These are phyloP conservation scores for Diloba caeruleocephala DNA, from an alignment of 2,888 invertebrate species.

Conservation along the genomic window DNA sequence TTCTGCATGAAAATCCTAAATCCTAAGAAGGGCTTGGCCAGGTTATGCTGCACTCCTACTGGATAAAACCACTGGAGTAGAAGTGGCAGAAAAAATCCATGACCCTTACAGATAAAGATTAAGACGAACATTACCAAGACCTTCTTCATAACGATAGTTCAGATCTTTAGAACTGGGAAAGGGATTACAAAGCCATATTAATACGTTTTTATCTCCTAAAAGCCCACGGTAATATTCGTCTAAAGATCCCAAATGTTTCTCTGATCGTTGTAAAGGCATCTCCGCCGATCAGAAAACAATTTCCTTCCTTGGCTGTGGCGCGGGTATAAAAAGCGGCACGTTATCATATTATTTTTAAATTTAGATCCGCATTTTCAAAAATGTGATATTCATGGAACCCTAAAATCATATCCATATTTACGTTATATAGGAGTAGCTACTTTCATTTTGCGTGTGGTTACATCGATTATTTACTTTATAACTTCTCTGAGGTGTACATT, in stretches of 20 bases:
- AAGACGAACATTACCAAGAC: slow-evolving; percentile 19
- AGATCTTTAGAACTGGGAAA: slow-evolving; percentile 23
- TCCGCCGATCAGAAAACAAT: slow-evolving; percentile 65
- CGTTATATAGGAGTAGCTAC: too few species aligned
- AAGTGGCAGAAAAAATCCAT: slow-evolving; percentile 3
- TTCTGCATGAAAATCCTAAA: too few species aligned
- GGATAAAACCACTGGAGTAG: too few species aligned
- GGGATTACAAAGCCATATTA: slow-evolving; percentile 36
- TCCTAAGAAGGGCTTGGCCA: too few species aligned
- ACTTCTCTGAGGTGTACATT: neutral
- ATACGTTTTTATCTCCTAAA: slow-evolving; percentile 46
- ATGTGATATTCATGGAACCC: too few species aligned
- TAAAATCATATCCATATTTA: too few species aligned
- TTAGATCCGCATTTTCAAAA: too few species aligned
- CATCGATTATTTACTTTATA: neutral
- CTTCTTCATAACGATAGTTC: slow-evolving; percentile 31
- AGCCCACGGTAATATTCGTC: slow-evolving; percentile 42
- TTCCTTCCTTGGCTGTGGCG: slow-evolving; percentile 43
- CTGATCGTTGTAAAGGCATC: slow-evolving; percentile 47
- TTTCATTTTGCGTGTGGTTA: neutral
- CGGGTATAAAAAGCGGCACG: slow-evolving; percentile 27
- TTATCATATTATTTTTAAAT: too few species aligned
- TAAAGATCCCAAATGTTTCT: slow-evolving; percentile 44
- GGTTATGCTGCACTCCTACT: too few species aligned
- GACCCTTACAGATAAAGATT: slow-evolving; percentile 21